A percentile compares a stretch with the other conserved stretches of the same genome.
Conservation (phyloP, 2,113 vertebrate genomes). For the Mesembrinibis cayennensis region DNA sequence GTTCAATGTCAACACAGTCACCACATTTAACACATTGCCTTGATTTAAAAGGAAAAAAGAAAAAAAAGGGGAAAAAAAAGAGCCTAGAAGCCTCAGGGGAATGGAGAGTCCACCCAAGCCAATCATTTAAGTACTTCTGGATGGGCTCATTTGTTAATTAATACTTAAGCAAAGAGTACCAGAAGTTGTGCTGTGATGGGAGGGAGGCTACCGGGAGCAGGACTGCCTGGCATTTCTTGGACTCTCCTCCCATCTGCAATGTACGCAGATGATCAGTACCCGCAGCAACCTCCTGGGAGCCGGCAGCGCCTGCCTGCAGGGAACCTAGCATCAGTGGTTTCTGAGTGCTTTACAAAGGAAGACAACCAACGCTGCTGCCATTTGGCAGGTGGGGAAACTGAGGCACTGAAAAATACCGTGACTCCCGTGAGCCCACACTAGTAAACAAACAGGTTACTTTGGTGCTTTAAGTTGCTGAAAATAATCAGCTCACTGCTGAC, state of each 20-base stretch:
- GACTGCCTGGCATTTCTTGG: background rate
- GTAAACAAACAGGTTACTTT: background rate
- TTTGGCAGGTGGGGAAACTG: background rate
- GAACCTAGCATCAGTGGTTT: background rate
- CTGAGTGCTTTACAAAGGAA: background rate
- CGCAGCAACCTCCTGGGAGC: fast-evolving
- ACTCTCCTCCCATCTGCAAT: background rate
- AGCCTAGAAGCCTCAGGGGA: background rate
- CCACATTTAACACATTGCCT: background rate
- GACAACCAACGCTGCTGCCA: background rate
- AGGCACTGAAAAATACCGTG: background rate
- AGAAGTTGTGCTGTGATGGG: background rate
- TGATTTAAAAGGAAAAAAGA: background rate
- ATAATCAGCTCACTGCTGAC: background rate
- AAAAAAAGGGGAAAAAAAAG: fast-evolving
- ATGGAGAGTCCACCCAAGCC: background rate
- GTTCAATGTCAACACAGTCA: constrained; percentile 22
- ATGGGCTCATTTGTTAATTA: constrained; percentile 63
- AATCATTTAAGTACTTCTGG: constrained; percentile 24
- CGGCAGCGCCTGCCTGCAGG: background rate
- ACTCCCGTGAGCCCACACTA: fast-evolving
- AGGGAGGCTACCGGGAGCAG: background rate
- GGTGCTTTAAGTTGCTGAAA: background rate
- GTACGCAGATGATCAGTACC: background rate
- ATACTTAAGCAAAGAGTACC: constrained; percentile 33